Percentiles rank a stretch among this genome's conserved stretches.
These are phyloP conservation scores for Brachionus calyciflorus DNA, from an alignment of 1,140 invertebrate genomes.

Conservation along the genomic window DNA sequence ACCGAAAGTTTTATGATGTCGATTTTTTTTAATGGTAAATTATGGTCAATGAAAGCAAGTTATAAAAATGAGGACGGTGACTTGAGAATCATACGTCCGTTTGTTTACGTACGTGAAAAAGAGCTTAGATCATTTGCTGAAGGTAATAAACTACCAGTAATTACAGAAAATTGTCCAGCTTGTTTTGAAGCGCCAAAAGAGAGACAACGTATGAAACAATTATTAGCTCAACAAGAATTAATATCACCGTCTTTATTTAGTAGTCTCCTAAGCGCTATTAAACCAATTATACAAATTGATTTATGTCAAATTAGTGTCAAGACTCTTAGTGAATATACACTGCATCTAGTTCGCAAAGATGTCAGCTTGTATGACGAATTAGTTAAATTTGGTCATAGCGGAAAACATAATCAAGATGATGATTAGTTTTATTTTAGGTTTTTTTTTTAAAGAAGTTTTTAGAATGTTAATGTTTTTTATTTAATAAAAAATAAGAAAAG, in stretches of 20 bases:
- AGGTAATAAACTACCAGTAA: slow-evolving; percentile 67
- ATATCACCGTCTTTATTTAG: slow-evolving; percentile 70
- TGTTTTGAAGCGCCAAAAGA: slow-evolving; percentile 69
- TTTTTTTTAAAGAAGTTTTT: background rate
- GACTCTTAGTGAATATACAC: slow-evolving; percentile 16
- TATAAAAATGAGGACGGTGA: slow-evolving; percentile 71
- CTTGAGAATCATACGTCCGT: slow-evolving; percentile 77
- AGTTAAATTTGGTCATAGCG: background rate
- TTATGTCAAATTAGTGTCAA: slow-evolving; percentile 49
- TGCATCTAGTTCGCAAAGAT: background rate
- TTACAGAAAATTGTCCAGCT: slow-evolving; percentile 66
- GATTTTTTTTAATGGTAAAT: slow-evolving; percentile 74
- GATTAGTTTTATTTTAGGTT: background rate
- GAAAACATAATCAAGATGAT: background rate
- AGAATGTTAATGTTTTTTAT: no score
- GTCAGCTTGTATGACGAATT: background rate
- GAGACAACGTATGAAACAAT: slow-evolving; percentile 68
- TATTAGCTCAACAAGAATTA: slow-evolving; percentile 73
- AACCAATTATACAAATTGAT: slow-evolving; percentile 69
- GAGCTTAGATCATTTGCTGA: slow-evolving; percentile 70
- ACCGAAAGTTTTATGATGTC: slow-evolving; percentile 78
- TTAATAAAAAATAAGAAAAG: no score
- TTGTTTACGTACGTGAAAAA: slow-evolving; percentile 79
- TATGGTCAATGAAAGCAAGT: slow-evolving; percentile 78
- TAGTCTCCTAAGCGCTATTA: slow-evolving; percentile 69